Percentiles rank a stretch among this genome's conserved stretches.
These are phyloP conservation scores for Parasteatoda lunata DNA, from an alignment of 2,888 invertebrate species.

Conservation along the genomic window DNA sequence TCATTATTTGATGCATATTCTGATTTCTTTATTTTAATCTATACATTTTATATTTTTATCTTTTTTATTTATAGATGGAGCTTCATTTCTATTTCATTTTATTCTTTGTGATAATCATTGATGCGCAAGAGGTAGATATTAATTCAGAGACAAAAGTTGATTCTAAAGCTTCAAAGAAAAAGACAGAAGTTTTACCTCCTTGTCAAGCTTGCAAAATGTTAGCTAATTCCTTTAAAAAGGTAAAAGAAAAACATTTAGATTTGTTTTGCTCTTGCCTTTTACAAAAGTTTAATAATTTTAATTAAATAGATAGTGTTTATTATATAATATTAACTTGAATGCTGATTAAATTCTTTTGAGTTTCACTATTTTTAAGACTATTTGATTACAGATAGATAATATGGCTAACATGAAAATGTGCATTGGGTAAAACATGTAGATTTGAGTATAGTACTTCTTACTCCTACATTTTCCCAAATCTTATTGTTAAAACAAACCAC, in stretches of 20 bases:
- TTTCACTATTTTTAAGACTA: not conserved
- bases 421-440: not conserved
- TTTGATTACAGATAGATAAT: not conserved
- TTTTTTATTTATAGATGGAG: too few relatives aligned
- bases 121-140: constrained; percentile 6
- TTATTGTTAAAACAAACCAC: too few relatives aligned
- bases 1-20: too few relatives aligned
- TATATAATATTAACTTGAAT: not conserved
- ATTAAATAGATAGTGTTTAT: not conserved
- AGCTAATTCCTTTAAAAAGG: constrained; percentile 69
- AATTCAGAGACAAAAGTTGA: constrained; percentile 15
- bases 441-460: too few relatives aligned
- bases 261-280: not conserved
- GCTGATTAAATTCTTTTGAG: not conserved
- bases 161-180: constrained; percentile 15
- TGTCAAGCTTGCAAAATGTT: constrained; percentile 69
- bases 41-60: too few relatives aligned
- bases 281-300: not conserved
- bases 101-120: not conserved
- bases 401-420: not conserved
- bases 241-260: constrained; percentile 8
- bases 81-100: too few relatives aligned
- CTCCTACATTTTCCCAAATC: too few relatives aligned
- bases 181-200: constrained; percentile 56
- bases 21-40: too few relatives aligned